A percentile compares a stretch with the other conserved stretches of the same genome.
Evolutionary conservation across 2,797 vertebrate genomes (phyloP).

Genomic region (Prunella strophiata): DNA sequence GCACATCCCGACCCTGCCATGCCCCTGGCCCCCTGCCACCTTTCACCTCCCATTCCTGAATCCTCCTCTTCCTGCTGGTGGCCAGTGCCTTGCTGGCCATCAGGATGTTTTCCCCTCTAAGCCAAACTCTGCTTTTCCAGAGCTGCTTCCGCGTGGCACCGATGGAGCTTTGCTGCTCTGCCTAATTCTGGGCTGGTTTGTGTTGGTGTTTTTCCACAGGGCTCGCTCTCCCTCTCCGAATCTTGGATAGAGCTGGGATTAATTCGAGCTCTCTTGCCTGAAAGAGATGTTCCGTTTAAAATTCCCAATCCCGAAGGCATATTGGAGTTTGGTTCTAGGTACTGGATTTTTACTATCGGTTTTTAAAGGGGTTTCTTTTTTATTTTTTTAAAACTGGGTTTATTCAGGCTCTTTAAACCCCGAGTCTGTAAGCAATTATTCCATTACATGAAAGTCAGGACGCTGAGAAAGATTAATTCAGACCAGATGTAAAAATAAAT

Average conservation of each 20-base stretch:
- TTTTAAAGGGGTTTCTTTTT: constrained; percentile 13
- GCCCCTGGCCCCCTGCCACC: not conserved
- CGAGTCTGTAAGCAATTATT: constrained; percentile 81
- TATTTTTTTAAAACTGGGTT: constrained; percentile 48
- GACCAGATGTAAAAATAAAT: constrained; percentile 83
- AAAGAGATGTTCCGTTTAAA: constrained; percentile 57
- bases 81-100: not conserved
- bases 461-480: constrained; percentile 79
- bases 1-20: rapidly evolving
- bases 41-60: rapidly evolving
- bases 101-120: not conserved
- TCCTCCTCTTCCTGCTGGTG: not conserved
- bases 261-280: constrained; percentile 32
- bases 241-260: constrained; percentile 49
- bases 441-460: constrained; percentile 77
- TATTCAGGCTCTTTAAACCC: constrained; percentile 50
- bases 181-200: constrained; percentile 23
- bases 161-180: constrained; percentile 15
- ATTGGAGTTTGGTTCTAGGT: constrained; percentile 51
- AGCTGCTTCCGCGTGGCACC: not conserved
- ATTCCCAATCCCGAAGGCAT: constrained; percentile 46
- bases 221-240: not conserved
- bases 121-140: not conserved
- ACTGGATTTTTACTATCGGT: constrained; percentile 18
- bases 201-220: constrained; percentile 35